A percentile compares a stretch with the other conserved stretches of the same genome.
Evolutionary conservation across 1,140 invertebrate species (phyloP).

Genomic region (Drosophila ohnishii): DNA sequence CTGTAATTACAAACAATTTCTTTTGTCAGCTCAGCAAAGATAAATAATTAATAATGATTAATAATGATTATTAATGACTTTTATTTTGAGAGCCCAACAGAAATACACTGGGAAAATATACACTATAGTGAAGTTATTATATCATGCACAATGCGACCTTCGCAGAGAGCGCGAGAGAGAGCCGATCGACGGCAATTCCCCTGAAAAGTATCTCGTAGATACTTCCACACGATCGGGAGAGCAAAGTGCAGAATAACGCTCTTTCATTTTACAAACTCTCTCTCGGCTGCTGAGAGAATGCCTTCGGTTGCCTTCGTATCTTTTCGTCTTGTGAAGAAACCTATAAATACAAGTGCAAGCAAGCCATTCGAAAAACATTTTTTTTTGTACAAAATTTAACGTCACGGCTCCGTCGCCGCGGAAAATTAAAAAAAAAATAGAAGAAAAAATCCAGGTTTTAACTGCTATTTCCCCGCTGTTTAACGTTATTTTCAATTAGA

Average conservation of each 20-base stretch:
- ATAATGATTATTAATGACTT: no score
- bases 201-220: background rate
- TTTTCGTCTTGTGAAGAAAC: background rate
- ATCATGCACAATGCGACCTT: conserved; percentile 4
- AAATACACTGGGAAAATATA: background rate
- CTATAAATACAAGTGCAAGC: conserved; percentile 15
- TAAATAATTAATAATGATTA: no score
- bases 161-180: background rate
- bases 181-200: background rate
- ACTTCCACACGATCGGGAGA: background rate
- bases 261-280: background rate
- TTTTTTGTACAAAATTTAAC: background rate
- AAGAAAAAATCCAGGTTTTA: background rate
- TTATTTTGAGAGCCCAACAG: background rate
- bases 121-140: background rate
- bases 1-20: no score
- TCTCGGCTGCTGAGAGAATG: background rate
- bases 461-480: background rate
- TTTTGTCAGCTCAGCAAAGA: no score
- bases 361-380: background rate
- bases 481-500: background rate
- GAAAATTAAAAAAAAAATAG: background rate
- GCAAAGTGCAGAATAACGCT: background rate
- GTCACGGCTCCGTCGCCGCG: conserved; percentile 1
- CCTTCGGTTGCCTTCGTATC: background rate